Evolutionary conservation across 2,888 invertebrate species (phyloP).

Genomic region (Temnothorax rugatulus): DNA sequence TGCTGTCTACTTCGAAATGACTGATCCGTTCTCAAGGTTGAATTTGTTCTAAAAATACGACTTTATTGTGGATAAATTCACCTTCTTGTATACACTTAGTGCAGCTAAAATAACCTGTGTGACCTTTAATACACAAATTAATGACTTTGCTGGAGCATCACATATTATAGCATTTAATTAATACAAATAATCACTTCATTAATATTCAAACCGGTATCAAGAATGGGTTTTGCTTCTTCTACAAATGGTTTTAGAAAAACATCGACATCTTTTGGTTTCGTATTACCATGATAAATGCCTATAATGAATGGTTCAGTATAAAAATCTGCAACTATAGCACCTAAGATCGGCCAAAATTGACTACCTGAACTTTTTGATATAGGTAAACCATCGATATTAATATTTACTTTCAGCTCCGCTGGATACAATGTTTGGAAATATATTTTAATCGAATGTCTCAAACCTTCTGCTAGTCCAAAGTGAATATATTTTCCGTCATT

Average conservation of each 20-base stretch:
- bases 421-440: background rate
- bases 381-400: background rate
- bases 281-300: constrained; percentile 7
- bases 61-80: constrained; percentile 13
- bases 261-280: constrained; percentile 5
- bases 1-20: constrained; percentile 21
- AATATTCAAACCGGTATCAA: constrained; percentile 6
- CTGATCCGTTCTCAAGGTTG: constrained; percentile 20
- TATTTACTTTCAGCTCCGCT: background rate
- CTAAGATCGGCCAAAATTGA: constrained; percentile 8
- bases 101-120: constrained; percentile 21
- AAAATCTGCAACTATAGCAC: constrained; percentile 13
- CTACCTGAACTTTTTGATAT: background rate
- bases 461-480: background rate
- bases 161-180: constrained; percentile 6
- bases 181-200: background rate
- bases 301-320: background rate
- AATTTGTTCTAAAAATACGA: constrained; percentile 18
- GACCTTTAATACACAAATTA: constrained; percentile 17
- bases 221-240: constrained; percentile 7
- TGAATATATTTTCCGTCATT: constrained; percentile 5
- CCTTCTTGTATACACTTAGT: constrained; percentile 24
- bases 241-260: background rate
- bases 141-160: constrained; percentile 6
- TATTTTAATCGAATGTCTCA: constrained; percentile 11